Conservation (phyloP, 1,140 invertebrate genomes). For the Octopus bimaculoides region DNA sequence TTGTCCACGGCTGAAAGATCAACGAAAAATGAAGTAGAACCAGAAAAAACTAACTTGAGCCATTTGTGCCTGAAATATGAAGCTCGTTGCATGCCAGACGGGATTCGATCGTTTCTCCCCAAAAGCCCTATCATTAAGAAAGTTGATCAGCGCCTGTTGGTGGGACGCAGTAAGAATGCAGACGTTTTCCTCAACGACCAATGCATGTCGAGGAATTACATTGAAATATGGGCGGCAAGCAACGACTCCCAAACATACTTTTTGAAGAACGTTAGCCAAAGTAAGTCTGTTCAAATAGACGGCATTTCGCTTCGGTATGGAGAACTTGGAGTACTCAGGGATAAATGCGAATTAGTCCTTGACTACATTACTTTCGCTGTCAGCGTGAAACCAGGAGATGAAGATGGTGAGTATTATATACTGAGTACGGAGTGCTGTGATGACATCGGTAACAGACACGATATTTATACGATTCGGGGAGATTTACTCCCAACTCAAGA, state of each 20-base stretch:
- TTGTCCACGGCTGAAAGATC: not conserved
- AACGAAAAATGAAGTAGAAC: not conserved
- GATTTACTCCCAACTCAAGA: not conserved
- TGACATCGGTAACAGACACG: not conserved
- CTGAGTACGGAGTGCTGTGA: not conserved
- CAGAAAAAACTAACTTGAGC: not conserved
- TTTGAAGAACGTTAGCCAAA: not conserved
- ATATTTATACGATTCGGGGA: not conserved
- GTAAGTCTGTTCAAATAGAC: not conserved
- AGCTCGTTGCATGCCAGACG: not conserved
- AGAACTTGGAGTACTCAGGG: not conserved
- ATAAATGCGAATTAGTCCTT: conserved; percentile 4
- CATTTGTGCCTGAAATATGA: conserved; percentile 2
- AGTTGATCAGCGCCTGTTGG: not conserved
- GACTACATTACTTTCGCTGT: not conserved
- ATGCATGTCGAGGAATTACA: not conserved
- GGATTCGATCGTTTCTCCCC: not conserved
- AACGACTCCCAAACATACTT: not conserved
- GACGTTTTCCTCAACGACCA: not conserved
- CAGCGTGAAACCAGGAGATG: not conserved
- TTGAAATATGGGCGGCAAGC: not conserved
- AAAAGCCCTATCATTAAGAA: not conserved
- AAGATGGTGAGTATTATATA: not conserved
- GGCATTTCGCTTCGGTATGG: not conserved
- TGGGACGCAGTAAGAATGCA: not conserved